These are phyloP conservation scores for Callosobruchus maculatus DNA, from an alignment of 2,888 invertebrate species.

Conservation along the genomic window DNA sequence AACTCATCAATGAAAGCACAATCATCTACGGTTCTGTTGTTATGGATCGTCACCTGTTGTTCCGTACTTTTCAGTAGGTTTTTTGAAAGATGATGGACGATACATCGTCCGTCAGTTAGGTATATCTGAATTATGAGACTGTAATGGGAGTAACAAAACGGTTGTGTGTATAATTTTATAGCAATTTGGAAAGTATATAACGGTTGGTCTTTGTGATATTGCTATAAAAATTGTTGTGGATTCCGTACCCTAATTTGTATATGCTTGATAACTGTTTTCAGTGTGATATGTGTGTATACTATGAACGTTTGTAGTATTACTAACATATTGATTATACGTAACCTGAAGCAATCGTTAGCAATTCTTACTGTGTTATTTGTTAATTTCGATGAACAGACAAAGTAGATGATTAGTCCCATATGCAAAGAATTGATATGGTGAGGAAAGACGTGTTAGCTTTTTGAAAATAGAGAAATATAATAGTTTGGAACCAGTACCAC, in stretches of 20 bases:
- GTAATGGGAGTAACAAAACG: slow-evolving; percentile 32
- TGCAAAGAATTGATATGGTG: too few relatives aligned
- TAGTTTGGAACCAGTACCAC: too few relatives aligned
- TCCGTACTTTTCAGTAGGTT: slow-evolving; percentile 13
- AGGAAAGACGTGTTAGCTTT: too few relatives aligned
- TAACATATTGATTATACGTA: not conserved
- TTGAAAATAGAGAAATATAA: too few relatives aligned
- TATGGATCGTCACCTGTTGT: slow-evolving; percentile 13
- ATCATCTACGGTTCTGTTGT: not conserved
- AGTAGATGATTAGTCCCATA: too few relatives aligned
- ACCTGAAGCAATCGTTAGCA: not conserved
- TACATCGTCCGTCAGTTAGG: slow-evolving; percentile 28
- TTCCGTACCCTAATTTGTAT: not conserved
- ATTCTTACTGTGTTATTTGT: not conserved
- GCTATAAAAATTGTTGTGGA: not conserved
- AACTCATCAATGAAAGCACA: slow-evolving; percentile 35
- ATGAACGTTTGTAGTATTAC: not conserved
- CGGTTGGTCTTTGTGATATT: slow-evolving; percentile 1
- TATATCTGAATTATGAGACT: slow-evolving; percentile 36
- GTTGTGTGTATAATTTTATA: slow-evolving; percentile 32
- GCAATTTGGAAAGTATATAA: slow-evolving; percentile 19
- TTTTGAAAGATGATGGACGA: slow-evolving; percentile 39
- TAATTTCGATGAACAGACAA: not conserved
- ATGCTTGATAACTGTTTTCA: not conserved
- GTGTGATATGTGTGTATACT: not conserved